A percentile compares a stretch with the other conserved stretches of the same genome.
Evolutionary conservation across 2,888 invertebrate species (phyloP).

Genomic region (Noctua janthe): DNA sequence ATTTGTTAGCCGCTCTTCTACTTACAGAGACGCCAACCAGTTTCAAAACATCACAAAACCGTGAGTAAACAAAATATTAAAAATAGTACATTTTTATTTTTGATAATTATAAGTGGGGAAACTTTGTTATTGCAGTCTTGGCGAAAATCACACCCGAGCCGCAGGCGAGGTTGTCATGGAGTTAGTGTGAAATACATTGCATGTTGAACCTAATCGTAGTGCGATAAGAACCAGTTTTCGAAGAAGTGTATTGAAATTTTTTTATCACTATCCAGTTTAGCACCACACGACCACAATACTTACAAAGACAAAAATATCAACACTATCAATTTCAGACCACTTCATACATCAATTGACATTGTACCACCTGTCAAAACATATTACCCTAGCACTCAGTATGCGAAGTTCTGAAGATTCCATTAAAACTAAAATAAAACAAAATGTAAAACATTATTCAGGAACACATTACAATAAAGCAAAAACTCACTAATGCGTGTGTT

Average conservation of each 20-base stretch:
- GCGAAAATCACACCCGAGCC: no score
- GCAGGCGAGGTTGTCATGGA: no score
- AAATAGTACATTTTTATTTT: no score
- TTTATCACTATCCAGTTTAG: background rate
- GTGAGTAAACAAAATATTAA: no score
- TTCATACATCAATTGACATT: background rate
- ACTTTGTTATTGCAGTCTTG: no score
- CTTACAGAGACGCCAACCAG: no score
- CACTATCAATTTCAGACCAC: constrained; percentile 2
- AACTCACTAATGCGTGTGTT: constrained; percentile 30
- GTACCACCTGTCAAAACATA: constrained; percentile 12
- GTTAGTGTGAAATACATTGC: background rate
- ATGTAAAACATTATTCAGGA: constrained; percentile 21
- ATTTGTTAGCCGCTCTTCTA: no score
- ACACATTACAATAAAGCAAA: constrained; percentile 17
- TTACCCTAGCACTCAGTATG: background rate
- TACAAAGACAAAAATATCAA: background rate
- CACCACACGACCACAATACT: background rate
- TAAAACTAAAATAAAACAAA: constrained; percentile 12
- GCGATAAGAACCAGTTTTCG: background rate
- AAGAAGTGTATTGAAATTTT: background rate
- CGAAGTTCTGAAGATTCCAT: constrained; percentile 14
- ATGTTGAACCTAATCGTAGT: background rate
- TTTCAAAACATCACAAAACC: no score
- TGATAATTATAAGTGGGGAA: no score